phyloP scores from a whole-genome alignment of 1,140 invertebrate genomes.

The Drosophila nasuta region DNA sequence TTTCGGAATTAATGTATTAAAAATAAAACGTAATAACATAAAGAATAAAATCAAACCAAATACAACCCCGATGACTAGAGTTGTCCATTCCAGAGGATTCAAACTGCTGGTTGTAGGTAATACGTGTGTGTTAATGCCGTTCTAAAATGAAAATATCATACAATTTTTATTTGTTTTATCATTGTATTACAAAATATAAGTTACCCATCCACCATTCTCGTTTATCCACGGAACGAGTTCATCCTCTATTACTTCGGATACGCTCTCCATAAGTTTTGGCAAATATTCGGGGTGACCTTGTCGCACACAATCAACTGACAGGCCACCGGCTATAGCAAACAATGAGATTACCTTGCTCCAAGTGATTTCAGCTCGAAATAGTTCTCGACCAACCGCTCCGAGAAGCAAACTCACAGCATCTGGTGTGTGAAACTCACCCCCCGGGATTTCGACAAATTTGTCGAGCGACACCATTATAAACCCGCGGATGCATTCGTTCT shows the following conservation, averaged over 20 bases:
- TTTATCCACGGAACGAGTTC: conserved; percentile 89
- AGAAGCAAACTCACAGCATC: conserved; percentile 86
- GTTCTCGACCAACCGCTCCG: conserved; percentile 87
- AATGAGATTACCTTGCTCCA: conserved; percentile 90
- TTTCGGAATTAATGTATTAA: conserved; percentile 77
- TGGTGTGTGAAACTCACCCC: conserved; percentile 85
- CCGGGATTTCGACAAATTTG: conserved; percentile 86
- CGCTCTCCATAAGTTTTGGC: conserved; percentile 87
- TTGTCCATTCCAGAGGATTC: conserved; percentile 80
- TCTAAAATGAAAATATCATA: conserved; percentile 34
- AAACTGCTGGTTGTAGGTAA: conserved; percentile 72
- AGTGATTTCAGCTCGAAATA: conserved; percentile 87
- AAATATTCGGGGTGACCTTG: conserved; percentile 89
- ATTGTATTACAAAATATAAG: neutral
- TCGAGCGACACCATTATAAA: conserved; percentile 87
- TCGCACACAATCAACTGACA: conserved; percentile 89
- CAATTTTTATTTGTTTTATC: too few relatives aligned
- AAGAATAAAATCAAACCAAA: conserved; percentile 78
- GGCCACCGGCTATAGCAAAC: conserved; percentile 89
- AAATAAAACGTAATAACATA: conserved; percentile 77
- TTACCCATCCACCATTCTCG: conserved; percentile 90
- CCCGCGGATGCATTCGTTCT: conserved; percentile 88
- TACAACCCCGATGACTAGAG: conserved; percentile 73
- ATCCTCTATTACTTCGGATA: conserved; percentile 88
- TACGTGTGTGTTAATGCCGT: conserved; percentile 81